phyloP scores from a whole-genome alignment of 1,140 invertebrate species.

The Caerostris darwini region DNA sequence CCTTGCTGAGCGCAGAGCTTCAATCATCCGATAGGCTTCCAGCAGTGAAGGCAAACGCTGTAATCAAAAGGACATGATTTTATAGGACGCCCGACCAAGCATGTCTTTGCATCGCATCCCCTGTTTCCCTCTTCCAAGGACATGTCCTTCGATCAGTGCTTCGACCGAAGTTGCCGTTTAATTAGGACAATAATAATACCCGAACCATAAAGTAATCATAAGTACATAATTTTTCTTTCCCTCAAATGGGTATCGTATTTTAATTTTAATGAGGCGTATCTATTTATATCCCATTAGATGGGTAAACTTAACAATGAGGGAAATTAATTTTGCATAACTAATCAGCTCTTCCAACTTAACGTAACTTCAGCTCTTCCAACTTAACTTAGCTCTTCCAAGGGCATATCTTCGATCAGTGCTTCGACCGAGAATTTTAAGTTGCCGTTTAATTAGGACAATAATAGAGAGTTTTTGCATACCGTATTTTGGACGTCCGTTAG shows the following conservation, averaged over 20 bases:
- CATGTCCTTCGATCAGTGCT: not conserved
- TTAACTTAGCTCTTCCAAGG: not conserved
- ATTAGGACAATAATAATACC: not conserved
- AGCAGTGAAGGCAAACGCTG: slow-evolving; percentile 6
- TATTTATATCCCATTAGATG: too few relatives aligned
- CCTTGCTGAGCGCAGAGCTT: not conserved
- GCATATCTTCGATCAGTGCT: not conserved
- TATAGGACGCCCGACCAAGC: slow-evolving; percentile 1
- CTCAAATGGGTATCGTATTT: too few relatives aligned
- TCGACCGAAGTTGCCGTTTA: not conserved
- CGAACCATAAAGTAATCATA: too few relatives aligned
- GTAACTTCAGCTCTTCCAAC: not conserved
- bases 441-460: not conserved
- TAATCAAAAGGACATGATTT: slow-evolving; percentile 25
- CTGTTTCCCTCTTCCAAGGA: slow-evolving; percentile 2
- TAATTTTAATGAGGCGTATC: too few relatives aligned
- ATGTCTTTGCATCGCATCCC: slow-evolving; percentile 18
- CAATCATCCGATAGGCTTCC: slow-evolving; percentile 5
- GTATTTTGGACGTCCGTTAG: too few relatives aligned
- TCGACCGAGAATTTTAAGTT: slow-evolving; percentile 1
- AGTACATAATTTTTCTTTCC: too few relatives aligned
- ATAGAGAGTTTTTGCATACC: too few relatives aligned
- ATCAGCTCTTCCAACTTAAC: too few relatives aligned
- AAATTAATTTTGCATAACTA: too few relatives aligned
- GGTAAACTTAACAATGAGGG: too few relatives aligned